These are phyloP conservation scores for Peromyscus nudipes DNA, from an alignment of 2,797 vertebrate species.

Conservation along the genomic window DNA sequence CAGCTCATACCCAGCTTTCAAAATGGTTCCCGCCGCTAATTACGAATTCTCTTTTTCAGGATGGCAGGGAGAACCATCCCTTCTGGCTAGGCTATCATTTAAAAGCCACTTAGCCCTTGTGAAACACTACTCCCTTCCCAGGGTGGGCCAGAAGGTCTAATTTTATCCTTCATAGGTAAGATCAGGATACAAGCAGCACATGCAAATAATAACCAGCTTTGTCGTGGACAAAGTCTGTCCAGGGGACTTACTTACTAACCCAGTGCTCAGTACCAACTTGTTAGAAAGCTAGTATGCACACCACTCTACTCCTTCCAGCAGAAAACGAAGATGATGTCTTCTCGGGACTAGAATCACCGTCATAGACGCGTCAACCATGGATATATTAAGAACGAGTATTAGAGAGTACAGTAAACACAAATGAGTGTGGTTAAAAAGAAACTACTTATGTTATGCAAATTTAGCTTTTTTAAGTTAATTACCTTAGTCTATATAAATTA, in stretches of 20 bases:
- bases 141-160: conserved; percentile 67
- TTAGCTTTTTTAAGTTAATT: conserved; percentile 35
- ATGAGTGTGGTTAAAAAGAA: not conserved
- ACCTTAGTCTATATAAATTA: conserved; percentile 55
- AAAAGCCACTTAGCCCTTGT: conserved; percentile 65
- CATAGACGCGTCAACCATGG: not conserved
- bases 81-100: conserved; percentile 51
- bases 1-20: conserved; percentile 53
- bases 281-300: conserved; percentile 2
- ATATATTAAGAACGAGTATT: conserved; percentile 24
- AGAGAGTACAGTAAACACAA: conserved; percentile 27
- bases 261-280: not conserved
- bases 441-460: not conserved
- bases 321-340: conserved; percentile 37
- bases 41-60: conserved; percentile 48
- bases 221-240: conserved; percentile 31
- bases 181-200: conserved; percentile 56
- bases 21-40: conserved; percentile 72
- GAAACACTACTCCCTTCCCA: conserved; percentile 73
- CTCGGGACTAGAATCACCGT: not conserved
- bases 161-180: conserved; percentile 72
- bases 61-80: not conserved
- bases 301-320: not conserved
- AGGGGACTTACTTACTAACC: conserved; percentile 36
- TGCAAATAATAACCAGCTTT: conserved; percentile 60